Base-by-base conservation (phyloP, 2,113 vertebrate species). In the Phyllopteryx taeniolatus region DNA sequence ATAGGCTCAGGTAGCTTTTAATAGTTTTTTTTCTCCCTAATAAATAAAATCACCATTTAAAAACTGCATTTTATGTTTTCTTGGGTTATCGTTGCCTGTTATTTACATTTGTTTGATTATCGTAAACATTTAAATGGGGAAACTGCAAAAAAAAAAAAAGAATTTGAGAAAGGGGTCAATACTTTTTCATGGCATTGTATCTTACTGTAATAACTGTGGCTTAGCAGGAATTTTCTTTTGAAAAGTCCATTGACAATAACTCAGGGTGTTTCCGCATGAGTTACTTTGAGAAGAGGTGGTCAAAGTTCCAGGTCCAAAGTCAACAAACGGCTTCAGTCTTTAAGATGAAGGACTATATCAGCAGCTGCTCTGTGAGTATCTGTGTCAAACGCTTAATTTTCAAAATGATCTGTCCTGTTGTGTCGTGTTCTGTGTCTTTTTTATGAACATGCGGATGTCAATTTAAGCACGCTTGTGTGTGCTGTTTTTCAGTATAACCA, bases 321-420 rank as follows among this genome's bases (percentile, higher is more conserved):
- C 81, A 88, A 91, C 82, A 89, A 87, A 85, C 84, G 7, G 79
- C 64, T 67, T 60, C 27, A 80, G 81, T 72, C 73, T 88, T 88
- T 83, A 93, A 87, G 87, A 96, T 95, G 94, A 94, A 91, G 92
- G 94, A 96, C 70, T 94, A 92, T 4, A 80, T 93, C 68, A 84
- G 91, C 80, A 87, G 87, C 62, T 95, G 93, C 71, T 87, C 79
- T 10, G 96, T 97, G 90, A 97, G 96, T 94, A 87, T 72, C 46
- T 17, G 31, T 78, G 68, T 63, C 27, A 22, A 70, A 59, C 35
- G 53, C 47, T 71, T 65, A 70, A 13, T 72, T 76, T 68, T 59
- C 5, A 9, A 68, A 76, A 75, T 39, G 35, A 11, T 69, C 5
- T 4, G 31, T 8, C 31, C 35, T 63, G 33, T 42, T 42, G 2